phyloP scores from a whole-genome alignment of 1,140 invertebrate species.

The Drosophila lowei region DNA sequence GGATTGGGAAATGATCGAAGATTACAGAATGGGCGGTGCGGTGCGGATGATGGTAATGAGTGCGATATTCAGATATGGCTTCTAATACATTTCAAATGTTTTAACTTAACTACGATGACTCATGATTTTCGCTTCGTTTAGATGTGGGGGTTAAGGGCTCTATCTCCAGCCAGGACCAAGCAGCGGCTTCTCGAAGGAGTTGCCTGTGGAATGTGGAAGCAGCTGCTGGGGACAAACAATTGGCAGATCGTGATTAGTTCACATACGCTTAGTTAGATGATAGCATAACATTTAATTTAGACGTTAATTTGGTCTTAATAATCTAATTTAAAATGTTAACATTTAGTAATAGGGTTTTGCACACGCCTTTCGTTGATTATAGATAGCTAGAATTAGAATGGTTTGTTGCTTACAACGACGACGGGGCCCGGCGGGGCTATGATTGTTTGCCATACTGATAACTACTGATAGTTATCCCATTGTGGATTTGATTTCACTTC shows the following conservation, averaged over 20 bases:
- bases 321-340: slow-evolving; percentile 76
- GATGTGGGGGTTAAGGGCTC: slow-evolving; percentile 7
- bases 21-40: slow-evolving; percentile 56
- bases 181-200: slow-evolving; percentile 13
- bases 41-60: slow-evolving; percentile 25
- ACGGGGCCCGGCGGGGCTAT: slow-evolving; percentile 14
- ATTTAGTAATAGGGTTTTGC: slow-evolving; percentile 67
- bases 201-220: slow-evolving; percentile 53
- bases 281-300: slow-evolving; percentile 75
- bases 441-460: slow-evolving; percentile 48
- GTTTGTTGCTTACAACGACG: slow-evolving; percentile 30
- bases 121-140: slow-evolving; percentile 24
- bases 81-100: slow-evolving; percentile 48
- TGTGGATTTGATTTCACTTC: slow-evolving; percentile 14
- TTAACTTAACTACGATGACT: slow-evolving; percentile 23
- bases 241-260: slow-evolving; percentile 10
- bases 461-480: slow-evolving; percentile 23
- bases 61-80: slow-evolving; percentile 7
- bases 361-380: slow-evolving; percentile 48
- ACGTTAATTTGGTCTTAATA: slow-evolving; percentile 65
- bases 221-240: slow-evolving; percentile 23
- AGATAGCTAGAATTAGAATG: slow-evolving; percentile 42
- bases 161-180: background rate
- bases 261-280: slow-evolving; percentile 42
- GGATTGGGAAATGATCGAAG: slow-evolving; percentile 30